Evolutionary conservation across 1,140 invertebrate genomes (phyloP).

Genomic region (Drosophila kepulauana): DNA sequence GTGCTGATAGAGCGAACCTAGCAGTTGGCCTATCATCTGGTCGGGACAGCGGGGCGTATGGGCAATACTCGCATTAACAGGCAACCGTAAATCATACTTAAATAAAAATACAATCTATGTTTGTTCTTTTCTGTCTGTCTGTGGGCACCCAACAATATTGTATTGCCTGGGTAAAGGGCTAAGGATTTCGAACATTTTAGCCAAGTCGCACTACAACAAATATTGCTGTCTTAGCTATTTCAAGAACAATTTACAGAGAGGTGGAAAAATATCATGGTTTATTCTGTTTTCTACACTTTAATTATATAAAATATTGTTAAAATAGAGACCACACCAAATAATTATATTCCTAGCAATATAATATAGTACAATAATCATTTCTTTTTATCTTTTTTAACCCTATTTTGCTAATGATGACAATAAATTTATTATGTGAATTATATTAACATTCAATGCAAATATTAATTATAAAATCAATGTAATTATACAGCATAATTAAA

Average conservation of each 20-base stretch:
- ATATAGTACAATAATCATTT: no score
- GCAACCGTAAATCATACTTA: slow-evolving; percentile 79
- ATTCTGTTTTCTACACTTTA: no score
- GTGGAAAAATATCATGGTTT: no score
- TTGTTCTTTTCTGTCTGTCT: slow-evolving; percentile 21
- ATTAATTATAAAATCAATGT: no score
- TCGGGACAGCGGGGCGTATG: slow-evolving; percentile 42
- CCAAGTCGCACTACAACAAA: neutral
- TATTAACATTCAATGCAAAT: no score
- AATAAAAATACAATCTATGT: slow-evolving; percentile 72
- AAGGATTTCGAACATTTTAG: neutral
- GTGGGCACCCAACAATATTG: slow-evolving; percentile 50
- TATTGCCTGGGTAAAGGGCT: slow-evolving; percentile 22
- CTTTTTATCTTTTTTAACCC: no score
- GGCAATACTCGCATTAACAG: slow-evolving; percentile 68
- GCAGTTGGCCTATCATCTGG: slow-evolving; percentile 28
- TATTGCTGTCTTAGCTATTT: neutral
- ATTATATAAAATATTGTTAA: no score
- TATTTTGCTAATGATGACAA: no score
- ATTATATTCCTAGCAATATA: no score
- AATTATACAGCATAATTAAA: neutral
- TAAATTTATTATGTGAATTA: no score
- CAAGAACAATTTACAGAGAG: neutral
- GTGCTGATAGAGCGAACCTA: slow-evolving; percentile 59
- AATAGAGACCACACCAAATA: no score